These are phyloP conservation scores for Chaunax sp. DNA, from an alignment of 2,797 vertebrate species.

Conservation along the genomic window DNA sequence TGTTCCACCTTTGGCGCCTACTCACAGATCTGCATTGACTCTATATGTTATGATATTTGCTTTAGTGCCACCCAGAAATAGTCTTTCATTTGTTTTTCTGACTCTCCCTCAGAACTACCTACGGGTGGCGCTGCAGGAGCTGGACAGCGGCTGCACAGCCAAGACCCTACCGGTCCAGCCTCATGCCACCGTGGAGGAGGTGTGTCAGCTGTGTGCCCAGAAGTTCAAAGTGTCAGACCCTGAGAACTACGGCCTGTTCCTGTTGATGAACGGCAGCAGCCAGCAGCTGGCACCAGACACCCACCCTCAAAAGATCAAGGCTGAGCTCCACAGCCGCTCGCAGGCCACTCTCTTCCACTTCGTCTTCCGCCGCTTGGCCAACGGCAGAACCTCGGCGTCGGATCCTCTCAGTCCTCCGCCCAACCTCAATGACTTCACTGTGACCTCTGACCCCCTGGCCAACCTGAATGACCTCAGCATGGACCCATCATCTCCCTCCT, in stretches of 20 bases:
- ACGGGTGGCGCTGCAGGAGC: conserved; percentile 91
- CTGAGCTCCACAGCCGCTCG: conserved; percentile 90
- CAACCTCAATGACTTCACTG: conserved; percentile 41
- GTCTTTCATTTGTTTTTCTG: not conserved
- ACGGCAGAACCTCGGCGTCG: conserved; percentile 41
- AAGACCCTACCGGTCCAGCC: conserved; percentile 92
- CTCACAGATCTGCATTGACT: no score
- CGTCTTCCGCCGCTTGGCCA: conserved; percentile 86
- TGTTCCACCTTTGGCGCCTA: no score
- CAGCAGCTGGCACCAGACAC: conserved; percentile 93
- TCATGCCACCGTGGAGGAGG: conserved; percentile 89
- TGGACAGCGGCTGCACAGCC: conserved; percentile 89
- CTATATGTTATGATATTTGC: no score
- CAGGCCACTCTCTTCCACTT: conserved; percentile 89
- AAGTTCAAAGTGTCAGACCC: conserved; percentile 90
- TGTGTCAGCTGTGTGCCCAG: conserved; percentile 89
- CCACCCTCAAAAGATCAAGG: conserved; percentile 95
- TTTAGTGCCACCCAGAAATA: no score
- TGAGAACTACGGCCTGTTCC: conserved; percentile 88
- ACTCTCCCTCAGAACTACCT: conserved; percentile 88
- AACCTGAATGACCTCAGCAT: conserved; percentile 42
- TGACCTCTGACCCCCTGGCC: conserved; percentile 27
- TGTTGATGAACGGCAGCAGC: conserved; percentile 89
- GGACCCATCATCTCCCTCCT: not conserved
- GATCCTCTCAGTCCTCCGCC: not conserved